Percentiles rank a stretch among this genome's conserved stretches.
Conservation (phyloP, 1,140 invertebrate genomes). For the Ips typographus region DNA sequence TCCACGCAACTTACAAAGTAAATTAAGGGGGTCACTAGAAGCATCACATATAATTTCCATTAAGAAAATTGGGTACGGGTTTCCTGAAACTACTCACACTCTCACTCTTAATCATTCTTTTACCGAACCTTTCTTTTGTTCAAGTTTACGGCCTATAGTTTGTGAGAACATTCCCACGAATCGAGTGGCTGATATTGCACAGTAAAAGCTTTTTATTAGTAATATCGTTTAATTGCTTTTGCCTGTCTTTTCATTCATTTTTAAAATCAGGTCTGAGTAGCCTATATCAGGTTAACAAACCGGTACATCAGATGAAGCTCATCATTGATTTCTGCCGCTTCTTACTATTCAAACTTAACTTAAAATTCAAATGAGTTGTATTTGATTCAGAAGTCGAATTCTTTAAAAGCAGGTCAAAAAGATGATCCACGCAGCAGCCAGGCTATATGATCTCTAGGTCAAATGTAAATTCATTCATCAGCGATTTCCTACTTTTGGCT, state of each 20-base stretch:
- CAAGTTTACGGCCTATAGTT: background rate
- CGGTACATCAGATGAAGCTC: too few species aligned
- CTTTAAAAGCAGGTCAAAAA: background rate
- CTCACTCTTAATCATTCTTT: constrained; percentile 2
- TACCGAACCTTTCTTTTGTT: background rate
- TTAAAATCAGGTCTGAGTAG: too few species aligned
- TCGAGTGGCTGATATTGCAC: too few species aligned
- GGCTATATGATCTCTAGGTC: constrained; percentile 1
- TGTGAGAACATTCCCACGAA: background rate
- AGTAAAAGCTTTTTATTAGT: too few species aligned
- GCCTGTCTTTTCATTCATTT: too few species aligned
- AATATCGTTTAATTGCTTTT: too few species aligned
- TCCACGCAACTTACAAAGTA: constrained; percentile 1
- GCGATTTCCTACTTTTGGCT: background rate
- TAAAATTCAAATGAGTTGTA: background rate
- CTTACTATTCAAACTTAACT: background rate
- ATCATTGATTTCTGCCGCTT: too few species aligned
- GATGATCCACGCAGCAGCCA: background rate
- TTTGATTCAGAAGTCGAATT: background rate
- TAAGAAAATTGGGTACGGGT: constrained; percentile 2
- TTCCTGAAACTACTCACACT: background rate
- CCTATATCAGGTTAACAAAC: too few species aligned
- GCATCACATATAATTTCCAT: constrained; percentile 11
- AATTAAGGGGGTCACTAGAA: background rate
- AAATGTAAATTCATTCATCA: background rate